A percentile compares a stretch with the other conserved stretches of the same genome.
Conservation (phyloP, 2,797 vertebrate species). For the Onychomys torridus region DNA sequence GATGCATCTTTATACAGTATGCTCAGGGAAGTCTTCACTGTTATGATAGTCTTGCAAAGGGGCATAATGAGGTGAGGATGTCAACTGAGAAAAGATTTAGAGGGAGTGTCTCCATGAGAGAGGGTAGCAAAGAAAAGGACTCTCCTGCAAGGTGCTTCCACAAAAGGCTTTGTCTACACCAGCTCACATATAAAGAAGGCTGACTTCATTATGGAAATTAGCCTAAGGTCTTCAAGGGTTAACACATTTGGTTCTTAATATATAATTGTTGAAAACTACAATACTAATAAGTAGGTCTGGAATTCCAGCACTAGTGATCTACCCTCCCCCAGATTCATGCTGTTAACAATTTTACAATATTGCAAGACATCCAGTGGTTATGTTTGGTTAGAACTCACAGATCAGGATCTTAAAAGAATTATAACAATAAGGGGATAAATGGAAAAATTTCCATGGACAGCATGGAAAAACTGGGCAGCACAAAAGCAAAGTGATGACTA, state of each 20-base stretch:
- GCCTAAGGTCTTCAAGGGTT: background rate
- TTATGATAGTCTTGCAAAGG: background rate
- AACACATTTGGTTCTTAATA: background rate
- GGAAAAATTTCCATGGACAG: background rate
- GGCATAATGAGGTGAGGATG: background rate
- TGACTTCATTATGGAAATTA: background rate
- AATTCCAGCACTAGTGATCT: background rate
- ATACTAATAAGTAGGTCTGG: background rate
- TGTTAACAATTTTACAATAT: background rate
- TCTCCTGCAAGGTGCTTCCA: background rate
- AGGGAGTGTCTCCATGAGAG: background rate
- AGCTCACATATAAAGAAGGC: background rate
- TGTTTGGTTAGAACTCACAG: background rate
- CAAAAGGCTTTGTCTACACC: background rate
- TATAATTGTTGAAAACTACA: background rate
- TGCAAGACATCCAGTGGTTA: background rate
- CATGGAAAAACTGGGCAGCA: background rate
- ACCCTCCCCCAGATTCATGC: background rate
- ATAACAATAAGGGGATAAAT: background rate
- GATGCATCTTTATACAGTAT: fast-evolving
- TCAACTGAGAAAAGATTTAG: background rate
- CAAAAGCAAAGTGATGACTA: background rate
- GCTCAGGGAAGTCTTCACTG: background rate
- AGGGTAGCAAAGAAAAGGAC: background rate
- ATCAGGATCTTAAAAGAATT: slow-evolving; percentile 10